phyloP scores from a whole-genome alignment of 2,888 invertebrate genomes.

The Euproctis similis region DNA sequence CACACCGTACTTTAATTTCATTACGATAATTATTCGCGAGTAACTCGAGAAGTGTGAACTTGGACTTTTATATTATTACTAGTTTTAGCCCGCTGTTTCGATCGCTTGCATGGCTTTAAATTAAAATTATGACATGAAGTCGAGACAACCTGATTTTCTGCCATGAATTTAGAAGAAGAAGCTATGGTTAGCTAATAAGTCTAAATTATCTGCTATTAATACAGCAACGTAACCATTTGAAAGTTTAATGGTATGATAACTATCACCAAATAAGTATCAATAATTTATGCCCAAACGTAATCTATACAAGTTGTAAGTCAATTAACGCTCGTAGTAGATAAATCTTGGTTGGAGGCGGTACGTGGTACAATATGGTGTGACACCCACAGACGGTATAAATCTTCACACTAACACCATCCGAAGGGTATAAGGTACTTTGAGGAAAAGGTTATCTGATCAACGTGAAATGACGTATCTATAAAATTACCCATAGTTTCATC shows the following conservation, averaged over 20 bases:
- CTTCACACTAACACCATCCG: constrained; percentile 13
- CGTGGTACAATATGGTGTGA: constrained; percentile 24
- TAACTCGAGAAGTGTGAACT: constrained; percentile 7
- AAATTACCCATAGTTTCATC: too few species aligned
- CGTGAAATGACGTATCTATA: constrained; percentile 8
- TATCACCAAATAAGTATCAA: constrained; percentile 15
- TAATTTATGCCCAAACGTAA: constrained; percentile 12
- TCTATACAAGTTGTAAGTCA: constrained; percentile 14
- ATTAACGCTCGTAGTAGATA: constrained; percentile 21
- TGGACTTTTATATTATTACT: too few species aligned
- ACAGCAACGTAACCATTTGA: constrained; percentile 5
- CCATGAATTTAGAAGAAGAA: too few species aligned
- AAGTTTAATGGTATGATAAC: constrained; percentile 5
- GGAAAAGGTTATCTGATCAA: constrained; percentile 17
- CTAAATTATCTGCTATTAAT: too few species aligned
- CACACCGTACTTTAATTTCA: constrained; percentile 26
- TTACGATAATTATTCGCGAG: constrained; percentile 8
- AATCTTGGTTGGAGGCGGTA: constrained; percentile 18
- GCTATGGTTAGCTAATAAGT: too few species aligned
- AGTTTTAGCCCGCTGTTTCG: too few species aligned
- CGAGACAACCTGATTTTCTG: too few species aligned
- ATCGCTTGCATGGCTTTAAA: too few species aligned
- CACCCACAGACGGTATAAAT: constrained; percentile 22
- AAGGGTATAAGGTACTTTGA: constrained; percentile 21
- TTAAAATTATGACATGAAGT: too few species aligned